A percentile compares a stretch with the other conserved stretches of the same genome.
Conservation (phyloP, 2,113 vertebrate genomes). For the Passer montanus region DNA sequence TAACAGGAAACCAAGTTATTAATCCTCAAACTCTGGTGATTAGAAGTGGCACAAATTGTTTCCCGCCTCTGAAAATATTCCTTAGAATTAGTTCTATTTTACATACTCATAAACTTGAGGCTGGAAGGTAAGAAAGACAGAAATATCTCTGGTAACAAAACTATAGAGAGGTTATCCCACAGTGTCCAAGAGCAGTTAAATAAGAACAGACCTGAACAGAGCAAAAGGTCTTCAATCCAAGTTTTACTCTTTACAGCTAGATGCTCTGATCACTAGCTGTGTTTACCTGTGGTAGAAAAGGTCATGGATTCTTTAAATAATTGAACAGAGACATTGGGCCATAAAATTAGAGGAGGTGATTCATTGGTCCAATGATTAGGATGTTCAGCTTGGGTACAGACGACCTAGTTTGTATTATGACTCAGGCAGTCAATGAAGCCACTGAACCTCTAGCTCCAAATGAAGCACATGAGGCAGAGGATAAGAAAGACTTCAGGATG, state of each 20-base stretch:
- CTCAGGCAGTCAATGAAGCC: background rate
- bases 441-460: background rate
- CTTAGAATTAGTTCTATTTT: background rate
- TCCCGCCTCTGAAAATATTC: background rate
- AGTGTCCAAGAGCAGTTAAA: background rate
- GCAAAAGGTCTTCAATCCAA: background rate
- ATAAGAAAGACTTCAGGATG: background rate
- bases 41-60: background rate
- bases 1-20: background rate
- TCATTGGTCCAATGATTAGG: slow-evolving; percentile 3
- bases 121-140: background rate
- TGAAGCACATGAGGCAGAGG: background rate
- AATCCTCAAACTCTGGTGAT: background rate
- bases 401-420: background rate
- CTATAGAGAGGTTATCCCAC: background rate
- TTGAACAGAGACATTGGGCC: slow-evolving; percentile 18
- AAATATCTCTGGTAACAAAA: background rate
- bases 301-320: slow-evolving; percentile 33
- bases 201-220: background rate
- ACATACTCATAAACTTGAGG: background rate
- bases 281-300: background rate
- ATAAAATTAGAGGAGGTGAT: slow-evolving; percentile 39
- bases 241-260: background rate
- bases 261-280: background rate
- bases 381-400: background rate